Percentiles rank a stretch among this genome's conserved stretches.
Conservation (phyloP, 2,888 invertebrate genomes). For the Epistrophe grossulariae region DNA sequence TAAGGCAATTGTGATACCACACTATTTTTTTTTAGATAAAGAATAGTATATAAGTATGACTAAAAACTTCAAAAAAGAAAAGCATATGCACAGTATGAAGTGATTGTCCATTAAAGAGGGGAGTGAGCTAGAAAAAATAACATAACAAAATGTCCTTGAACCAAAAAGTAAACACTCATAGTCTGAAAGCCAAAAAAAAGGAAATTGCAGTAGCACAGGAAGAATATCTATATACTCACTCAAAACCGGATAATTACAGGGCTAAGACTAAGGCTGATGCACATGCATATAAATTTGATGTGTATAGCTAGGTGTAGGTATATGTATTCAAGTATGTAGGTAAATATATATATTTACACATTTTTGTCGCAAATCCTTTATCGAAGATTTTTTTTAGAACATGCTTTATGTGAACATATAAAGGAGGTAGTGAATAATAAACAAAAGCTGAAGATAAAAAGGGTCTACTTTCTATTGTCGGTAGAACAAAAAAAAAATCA, state of each 20-base stretch:
- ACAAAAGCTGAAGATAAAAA: conserved; percentile 30
- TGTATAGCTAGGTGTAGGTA: neutral
- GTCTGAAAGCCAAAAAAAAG: conserved; percentile 48
- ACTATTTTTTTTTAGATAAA: neutral
- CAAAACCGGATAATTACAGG: conserved; percentile 41
- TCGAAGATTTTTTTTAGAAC: conserved; percentile 6
- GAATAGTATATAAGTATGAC: neutral
- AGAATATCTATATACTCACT: neutral
- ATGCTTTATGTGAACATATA: neutral
- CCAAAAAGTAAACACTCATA: conserved; percentile 47
- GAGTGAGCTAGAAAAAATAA: conserved; percentile 35
- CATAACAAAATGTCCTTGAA: conserved; percentile 57
- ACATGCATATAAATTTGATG: neutral
- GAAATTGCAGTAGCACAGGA: conserved; percentile 32
- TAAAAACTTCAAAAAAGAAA: neutral
- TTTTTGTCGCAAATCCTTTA: conserved; percentile 49
- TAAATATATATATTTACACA: neutral
- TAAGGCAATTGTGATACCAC: conserved; percentile 10
- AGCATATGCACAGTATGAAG: conserved; percentile 1
- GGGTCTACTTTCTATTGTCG: conserved; percentile 10
- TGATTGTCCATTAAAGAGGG: conserved; percentile 25
- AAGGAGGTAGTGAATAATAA: conserved; percentile 45
- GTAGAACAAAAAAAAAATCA: conserved; percentile 20
- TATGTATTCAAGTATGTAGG: neutral
- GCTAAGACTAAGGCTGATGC: neutral